Evolutionary conservation across 1,140 invertebrate species (phyloP).

Genomic region (Rhizoglyphus robini): DNA sequence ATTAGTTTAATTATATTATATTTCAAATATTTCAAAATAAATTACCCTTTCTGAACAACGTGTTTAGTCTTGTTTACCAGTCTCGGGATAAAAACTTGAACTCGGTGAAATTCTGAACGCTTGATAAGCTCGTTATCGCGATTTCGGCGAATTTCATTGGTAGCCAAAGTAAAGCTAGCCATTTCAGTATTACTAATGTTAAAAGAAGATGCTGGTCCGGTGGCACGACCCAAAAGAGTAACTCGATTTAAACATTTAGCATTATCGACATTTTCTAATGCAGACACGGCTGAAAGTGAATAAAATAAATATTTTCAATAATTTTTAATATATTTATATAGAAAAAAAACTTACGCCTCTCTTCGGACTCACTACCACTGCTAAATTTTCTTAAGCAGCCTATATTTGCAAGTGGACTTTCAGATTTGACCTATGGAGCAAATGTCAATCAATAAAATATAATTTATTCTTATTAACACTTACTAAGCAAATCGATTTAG

Average conservation of each 20-base stretch:
- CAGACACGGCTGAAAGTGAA: background rate
- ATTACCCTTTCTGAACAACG: slow-evolving; percentile 11
- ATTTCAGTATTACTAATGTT: background rate
- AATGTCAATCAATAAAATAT: no score
- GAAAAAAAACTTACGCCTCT: no score
- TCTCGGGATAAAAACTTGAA: slow-evolving; percentile 4
- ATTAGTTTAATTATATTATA: no score
- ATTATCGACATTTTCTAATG: slow-evolving; percentile 8
- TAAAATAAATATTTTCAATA: background rate
- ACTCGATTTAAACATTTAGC: slow-evolving; percentile 6
- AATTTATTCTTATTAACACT: no score
- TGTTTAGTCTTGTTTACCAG: background rate
- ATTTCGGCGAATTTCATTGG: slow-evolving; percentile 16
- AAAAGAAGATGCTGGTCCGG: background rate
- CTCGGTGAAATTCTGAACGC: slow-evolving; percentile 10
- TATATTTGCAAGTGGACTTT: background rate
- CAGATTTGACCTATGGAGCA: no score
- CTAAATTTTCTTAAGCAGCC: background rate
- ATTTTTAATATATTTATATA: no score
- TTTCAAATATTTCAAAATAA: background rate
- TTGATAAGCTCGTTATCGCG: background rate
- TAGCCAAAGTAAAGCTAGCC: background rate
- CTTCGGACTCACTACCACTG: background rate
- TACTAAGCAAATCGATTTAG: background rate
- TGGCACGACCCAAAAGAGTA: slow-evolving; percentile 3